Conservation (phyloP, 2,797 vertebrate genomes). For the Otus scops region DNA sequence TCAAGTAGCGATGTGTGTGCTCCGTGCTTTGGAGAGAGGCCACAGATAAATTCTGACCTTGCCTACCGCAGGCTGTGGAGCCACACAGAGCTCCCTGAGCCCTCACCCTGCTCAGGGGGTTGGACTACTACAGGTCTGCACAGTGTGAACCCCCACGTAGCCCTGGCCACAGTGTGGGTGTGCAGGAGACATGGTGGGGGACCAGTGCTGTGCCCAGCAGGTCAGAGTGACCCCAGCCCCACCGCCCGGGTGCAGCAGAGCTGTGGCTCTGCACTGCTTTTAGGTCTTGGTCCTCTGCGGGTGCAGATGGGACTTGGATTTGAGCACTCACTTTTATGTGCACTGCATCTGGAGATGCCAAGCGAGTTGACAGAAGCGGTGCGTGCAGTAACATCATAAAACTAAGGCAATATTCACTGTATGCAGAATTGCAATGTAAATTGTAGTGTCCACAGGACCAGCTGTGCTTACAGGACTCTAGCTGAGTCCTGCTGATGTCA, state of each 20-base stretch:
- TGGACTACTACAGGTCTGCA: neutral
- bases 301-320: neutral
- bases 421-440: neutral
- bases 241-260: rapidly evolving
- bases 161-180: neutral
- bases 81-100: neutral
- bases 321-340: neutral
- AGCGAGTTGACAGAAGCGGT: rapidly evolving
- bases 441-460: neutral
- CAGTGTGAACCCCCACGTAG: neutral
- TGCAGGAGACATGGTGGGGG: neutral
- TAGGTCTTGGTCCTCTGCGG: neutral
- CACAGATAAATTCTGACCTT: neutral
- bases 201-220: neutral
- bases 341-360: neutral
- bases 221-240: neutral
- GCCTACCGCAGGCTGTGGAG: neutral
- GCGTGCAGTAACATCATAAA: neutral
- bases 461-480: neutral
- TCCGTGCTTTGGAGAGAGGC: neutral
- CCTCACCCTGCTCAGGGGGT: neutral
- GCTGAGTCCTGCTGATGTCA: neutral
- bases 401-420: neutral
- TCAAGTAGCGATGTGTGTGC: neutral
- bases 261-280: neutral